Percentiles rank a stretch among this genome's conserved stretches.
These are phyloP conservation scores for Vimba vimba DNA, from an alignment of 2,113 vertebrate genomes.

Conservation along the genomic window DNA sequence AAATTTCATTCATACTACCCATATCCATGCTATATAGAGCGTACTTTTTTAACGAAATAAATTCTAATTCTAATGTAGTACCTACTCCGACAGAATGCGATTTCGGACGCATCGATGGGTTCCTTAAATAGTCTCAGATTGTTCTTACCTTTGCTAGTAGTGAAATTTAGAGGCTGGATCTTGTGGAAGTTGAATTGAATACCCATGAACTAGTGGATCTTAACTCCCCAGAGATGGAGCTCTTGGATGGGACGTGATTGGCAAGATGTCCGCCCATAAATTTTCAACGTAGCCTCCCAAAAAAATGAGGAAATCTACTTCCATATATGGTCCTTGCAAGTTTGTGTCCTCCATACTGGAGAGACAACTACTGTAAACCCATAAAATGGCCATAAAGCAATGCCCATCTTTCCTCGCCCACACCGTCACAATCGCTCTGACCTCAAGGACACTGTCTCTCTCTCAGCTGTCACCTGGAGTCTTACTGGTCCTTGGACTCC, in stretches of 20 bases:
- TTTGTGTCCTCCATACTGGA: slow-evolving; percentile 4
- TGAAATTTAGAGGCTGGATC: neutral
- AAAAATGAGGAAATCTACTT: slow-evolving; percentile 1
- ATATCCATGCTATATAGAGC: too few relatives aligned
- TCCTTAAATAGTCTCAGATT: neutral
- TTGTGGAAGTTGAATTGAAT: neutral
- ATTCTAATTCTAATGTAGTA: too few relatives aligned
- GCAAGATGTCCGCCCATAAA: neutral
- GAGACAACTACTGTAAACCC: neutral
- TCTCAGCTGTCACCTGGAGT: neutral
- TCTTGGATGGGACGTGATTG: neutral
- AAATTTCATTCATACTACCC: too few relatives aligned
- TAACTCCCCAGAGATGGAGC: neutral
- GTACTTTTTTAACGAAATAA: too few relatives aligned
- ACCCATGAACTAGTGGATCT: neutral
- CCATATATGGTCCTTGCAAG: neutral
- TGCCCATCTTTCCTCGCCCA: neutral
- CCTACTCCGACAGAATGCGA: too few relatives aligned
- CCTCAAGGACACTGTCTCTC: slow-evolving; percentile 16
- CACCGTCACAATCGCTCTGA: neutral
- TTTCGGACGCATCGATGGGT: neutral
- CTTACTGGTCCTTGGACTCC: neutral
- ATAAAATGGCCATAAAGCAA: neutral
- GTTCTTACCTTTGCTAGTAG: neutral
- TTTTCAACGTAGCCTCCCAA: neutral